Percentiles rank a stretch among this genome's conserved stretches.
Conservation (phyloP, 30 jellyfish, hydroid and myxozoan species). For the Sanderia malayensis region DNA sequence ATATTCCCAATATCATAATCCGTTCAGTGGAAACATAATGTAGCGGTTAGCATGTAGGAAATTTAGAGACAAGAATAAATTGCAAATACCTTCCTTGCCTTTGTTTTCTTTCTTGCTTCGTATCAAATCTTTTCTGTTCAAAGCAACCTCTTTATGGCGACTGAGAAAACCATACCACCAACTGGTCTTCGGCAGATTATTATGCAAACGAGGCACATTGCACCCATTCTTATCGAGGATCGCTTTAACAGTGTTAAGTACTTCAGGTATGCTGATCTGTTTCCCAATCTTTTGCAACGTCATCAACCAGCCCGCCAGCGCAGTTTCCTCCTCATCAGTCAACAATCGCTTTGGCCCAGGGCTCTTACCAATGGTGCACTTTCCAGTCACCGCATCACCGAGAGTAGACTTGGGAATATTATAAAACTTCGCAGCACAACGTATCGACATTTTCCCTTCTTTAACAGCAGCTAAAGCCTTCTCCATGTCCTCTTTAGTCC, state of each 20-base stretch:
- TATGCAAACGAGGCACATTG: constrained; percentile 43
- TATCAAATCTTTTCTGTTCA: constrained; percentile 7
- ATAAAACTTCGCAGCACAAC: constrained; percentile 44
- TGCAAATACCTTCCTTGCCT: not conserved
- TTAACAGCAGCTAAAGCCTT: constrained; percentile 33
- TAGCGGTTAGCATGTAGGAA: not conserved
- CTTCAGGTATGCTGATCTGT: constrained; percentile 34
- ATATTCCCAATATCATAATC: no score
- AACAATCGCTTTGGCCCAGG: constrained; percentile 38
- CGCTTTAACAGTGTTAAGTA: constrained; percentile 44
- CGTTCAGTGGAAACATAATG: no score
- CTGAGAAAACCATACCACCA: constrained; percentile 75
- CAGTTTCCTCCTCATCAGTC: constrained; percentile 32
- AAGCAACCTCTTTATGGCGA: constrained; percentile 63
- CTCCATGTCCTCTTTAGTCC: constrained; percentile 41
- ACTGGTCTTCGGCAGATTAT: constrained; percentile 50
- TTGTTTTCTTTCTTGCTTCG: not conserved
- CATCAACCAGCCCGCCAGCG: constrained; percentile 55
- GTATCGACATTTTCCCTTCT: constrained; percentile 35
- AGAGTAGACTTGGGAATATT: constrained; percentile 46
- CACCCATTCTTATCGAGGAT: constrained; percentile 51
- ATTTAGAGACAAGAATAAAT: not conserved
- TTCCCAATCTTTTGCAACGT: constrained; percentile 50
- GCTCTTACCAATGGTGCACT: constrained; percentile 11
- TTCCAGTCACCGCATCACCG: constrained; percentile 44